Evolutionary conservation across 2,888 invertebrate genomes (phyloP), one percentile per base, ranked within the genome.

Genomic region (Caenorhabditis virilis): DNA sequence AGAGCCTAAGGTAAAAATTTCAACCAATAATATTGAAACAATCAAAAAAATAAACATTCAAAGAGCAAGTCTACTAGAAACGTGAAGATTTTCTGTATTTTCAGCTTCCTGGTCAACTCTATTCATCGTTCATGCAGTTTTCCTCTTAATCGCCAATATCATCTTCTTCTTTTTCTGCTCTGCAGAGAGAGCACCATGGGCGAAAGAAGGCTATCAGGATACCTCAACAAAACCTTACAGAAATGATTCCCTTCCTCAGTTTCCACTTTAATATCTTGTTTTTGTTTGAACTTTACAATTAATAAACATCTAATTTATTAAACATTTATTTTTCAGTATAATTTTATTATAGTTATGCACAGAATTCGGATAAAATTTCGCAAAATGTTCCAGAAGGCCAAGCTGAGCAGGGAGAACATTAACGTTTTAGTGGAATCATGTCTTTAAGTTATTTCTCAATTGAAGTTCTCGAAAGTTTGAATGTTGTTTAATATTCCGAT

Each of bases 201-300:
- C 68, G 7, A 60, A 47, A 39, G 73, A 70, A 41, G 73, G 70
- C 30, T 73, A 70, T 39, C 66, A 70, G 47, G 75, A 75, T 61
- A 71, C 71, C 30, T 73, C 73, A n/a, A 67, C 66, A 30, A 58
- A 60, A 33, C 75, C 75, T 13, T 62, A 64, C 25, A 54, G 75
- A 22, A 56, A 65, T 42, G 75, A 75, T 51, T 69, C 75, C 13
- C 56, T 75, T 9, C 73, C 75, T 2, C 72, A 75, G 33, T 65
- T 69, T 26, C 75, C 75, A 9, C 49, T 75, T 26, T 75, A 59
- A 61, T 39, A 51, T 36, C 46, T 38, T 22, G 23, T 38, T 23
- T n/a, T 26, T 18, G 15, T 25, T 18, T 13, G 6, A 11, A 6
- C 3, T 26, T 46, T 46, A 36, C n/a, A n/a, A 36, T n/a, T 22